phyloP scores from a whole-genome alignment of 2,113 vertebrate genomes.

The Ornithorhynchus anatinus region DNA sequence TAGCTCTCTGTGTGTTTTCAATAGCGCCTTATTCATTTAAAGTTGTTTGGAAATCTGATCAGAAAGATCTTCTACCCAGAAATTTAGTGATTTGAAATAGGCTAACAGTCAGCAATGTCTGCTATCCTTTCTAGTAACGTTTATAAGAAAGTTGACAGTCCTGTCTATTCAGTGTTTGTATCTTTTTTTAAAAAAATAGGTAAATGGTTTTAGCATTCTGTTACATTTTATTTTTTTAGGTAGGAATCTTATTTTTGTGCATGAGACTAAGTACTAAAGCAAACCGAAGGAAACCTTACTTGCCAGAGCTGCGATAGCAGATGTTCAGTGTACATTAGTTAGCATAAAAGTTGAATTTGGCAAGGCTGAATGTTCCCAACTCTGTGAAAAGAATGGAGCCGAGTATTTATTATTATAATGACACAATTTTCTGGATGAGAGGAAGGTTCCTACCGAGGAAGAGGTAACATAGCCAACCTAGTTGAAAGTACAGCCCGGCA shows the following conservation, averaged over 20 bases:
- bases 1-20: background rate
- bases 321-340: background rate
- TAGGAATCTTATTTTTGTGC: background rate
- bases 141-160: fast-evolving
- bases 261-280: fast-evolving
- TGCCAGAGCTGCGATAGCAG: background rate
- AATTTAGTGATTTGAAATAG: background rate
- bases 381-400: background rate
- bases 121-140: fast-evolving
- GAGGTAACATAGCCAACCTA: background rate
- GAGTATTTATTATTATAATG: background rate
- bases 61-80: conserved; percentile 19
- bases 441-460: background rate
- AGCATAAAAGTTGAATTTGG: background rate
- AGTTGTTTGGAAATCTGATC: conserved; percentile 42
- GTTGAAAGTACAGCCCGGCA: background rate
- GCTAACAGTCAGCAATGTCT: fast-evolving
- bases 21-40: background rate
- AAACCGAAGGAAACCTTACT: background rate
- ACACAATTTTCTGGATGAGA: background rate
- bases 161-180: fast-evolving
- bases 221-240: background rate
- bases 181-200: background rate
- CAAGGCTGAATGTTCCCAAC: background rate
- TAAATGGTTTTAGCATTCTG: fast-evolving